phyloP scores from a whole-genome alignment of 2,113 vertebrate species.

The Aptenodytes patagonicus region DNA sequence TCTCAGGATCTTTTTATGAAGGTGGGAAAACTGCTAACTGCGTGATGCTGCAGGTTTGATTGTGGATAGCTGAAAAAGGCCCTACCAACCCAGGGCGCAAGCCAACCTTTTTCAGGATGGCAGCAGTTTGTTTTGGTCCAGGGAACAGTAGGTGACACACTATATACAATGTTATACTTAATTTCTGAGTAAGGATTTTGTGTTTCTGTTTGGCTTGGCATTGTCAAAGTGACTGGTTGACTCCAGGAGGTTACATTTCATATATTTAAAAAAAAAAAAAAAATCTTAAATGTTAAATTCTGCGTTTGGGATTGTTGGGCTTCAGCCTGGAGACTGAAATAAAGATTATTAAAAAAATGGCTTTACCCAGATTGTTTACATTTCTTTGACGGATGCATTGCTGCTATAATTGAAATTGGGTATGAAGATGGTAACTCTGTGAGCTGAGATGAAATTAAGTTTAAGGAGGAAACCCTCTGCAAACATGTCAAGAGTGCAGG shows the following conservation, averaged over 20 bases:
- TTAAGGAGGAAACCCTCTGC: background rate
- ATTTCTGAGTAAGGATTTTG: background rate
- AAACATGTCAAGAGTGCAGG: background rate
- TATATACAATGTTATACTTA: background rate
- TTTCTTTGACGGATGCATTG: background rate
- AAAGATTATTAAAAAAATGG: background rate
- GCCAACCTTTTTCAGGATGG: background rate
- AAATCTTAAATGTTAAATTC: background rate
- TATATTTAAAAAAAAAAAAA: background rate
- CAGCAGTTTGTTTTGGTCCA: background rate
- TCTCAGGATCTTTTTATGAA: background rate
- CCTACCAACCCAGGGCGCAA: accelerated
- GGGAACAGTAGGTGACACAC: background rate
- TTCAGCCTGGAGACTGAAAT: background rate
- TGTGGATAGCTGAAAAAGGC: background rate
- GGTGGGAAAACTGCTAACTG: background rate
- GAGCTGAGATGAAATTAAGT: background rate
- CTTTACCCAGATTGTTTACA: background rate
- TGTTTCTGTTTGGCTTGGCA: background rate
- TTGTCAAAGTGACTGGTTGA: background rate
- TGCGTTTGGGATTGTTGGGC: background rate
- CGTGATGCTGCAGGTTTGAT: background rate
- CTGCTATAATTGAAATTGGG: background rate
- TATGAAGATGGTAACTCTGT: background rate
- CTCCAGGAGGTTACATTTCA: background rate